phyloP scores from a whole-genome alignment of 2,797 vertebrate genomes.

The Pelobates cultripes region DNA sequence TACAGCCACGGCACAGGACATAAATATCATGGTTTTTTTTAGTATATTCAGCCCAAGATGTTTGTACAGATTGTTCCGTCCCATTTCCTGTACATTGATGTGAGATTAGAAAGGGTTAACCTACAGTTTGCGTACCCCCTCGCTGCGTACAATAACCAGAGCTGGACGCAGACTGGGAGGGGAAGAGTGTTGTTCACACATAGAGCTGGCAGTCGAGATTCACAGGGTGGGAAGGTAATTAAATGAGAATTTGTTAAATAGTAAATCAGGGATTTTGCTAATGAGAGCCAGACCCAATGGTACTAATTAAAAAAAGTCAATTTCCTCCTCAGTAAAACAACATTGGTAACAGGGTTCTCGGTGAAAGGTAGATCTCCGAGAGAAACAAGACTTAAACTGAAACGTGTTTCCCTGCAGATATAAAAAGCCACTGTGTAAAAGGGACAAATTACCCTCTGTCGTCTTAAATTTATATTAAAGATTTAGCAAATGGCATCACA shows the following conservation, averaged over 20 bases:
- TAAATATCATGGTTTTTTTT: no score
- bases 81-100: no score
- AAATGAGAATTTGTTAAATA: constrained; percentile 58
- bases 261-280: constrained; percentile 64
- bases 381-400: not conserved
- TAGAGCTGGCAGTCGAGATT: constrained; percentile 8
- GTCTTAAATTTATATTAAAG: no score
- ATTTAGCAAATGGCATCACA: no score
- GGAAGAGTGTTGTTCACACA: constrained; percentile 13
- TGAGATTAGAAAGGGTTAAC: no score
- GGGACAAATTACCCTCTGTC: no score
- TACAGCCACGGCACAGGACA: no score
- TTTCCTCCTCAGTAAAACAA: constrained; percentile 55
- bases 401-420: no score
- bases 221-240: constrained; percentile 33
- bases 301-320: constrained; percentile 44
- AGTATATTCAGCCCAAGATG: no score
- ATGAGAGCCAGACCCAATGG: constrained; percentile 58
- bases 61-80: no score
- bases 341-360: constrained; percentile 55
- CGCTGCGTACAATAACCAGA: not conserved
- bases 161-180: not conserved
- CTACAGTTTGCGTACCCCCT: no score
- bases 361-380: not conserved
- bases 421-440: no score